A percentile compares a stretch with the other conserved stretches of the same genome.
Evolutionary conservation across 2,888 invertebrate genomes (phyloP).

Genomic region (Perdita meconis): DNA sequence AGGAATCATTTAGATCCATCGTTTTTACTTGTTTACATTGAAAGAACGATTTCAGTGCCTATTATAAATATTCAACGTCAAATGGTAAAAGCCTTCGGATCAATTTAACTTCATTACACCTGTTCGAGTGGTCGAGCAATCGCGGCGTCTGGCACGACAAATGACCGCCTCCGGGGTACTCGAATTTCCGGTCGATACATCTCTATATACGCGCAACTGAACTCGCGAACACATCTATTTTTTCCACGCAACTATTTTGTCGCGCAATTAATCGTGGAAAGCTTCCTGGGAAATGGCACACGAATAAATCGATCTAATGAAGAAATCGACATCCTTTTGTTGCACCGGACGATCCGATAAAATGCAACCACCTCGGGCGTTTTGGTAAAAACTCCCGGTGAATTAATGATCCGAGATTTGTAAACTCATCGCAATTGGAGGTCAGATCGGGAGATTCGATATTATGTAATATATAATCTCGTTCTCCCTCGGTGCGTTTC

Average conservation of each 20-base stretch:
- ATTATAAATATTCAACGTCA: neutral
- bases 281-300: constrained; percentile 5
- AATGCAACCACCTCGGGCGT: neutral
- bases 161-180: constrained; percentile 39
- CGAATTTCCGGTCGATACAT: constrained; percentile 54
- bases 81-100: neutral
- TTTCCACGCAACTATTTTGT: too few relatives aligned
- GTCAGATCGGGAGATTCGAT: constrained; percentile 6
- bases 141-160: constrained; percentile 21
- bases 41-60: neutral
- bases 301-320: constrained; percentile 10
- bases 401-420: constrained; percentile 38
- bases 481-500: constrained; percentile 21
- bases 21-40: neutral
- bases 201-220: constrained; percentile 23
- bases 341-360: neutral
- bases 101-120: constrained; percentile 28
- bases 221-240: constrained; percentile 22
- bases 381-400: neutral
- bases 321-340: neutral
- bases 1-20: too few relatives aligned
- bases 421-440: constrained; percentile 15
- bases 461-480: constrained; percentile 31
- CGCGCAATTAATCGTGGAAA: constrained; percentile 8
- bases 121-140: constrained; percentile 31